phyloP scores from a whole-genome alignment of 2,797 vertebrate species.

The Loriculus beryllinus region DNA sequence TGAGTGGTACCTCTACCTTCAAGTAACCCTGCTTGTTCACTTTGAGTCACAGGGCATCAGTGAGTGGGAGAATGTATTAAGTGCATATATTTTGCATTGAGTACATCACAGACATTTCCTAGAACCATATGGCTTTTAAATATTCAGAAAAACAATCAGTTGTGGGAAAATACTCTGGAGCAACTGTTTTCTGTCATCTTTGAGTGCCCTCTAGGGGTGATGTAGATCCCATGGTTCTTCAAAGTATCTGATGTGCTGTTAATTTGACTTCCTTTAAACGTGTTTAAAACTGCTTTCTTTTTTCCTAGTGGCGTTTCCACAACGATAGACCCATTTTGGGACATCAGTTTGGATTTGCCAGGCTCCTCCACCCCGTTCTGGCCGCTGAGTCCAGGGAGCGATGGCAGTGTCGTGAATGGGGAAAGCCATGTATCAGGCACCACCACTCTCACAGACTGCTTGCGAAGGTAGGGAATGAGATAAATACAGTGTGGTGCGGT shows the following conservation, averaged over 20 bases:
- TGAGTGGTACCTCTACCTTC: background rate
- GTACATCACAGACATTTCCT: background rate
- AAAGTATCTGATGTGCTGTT: background rate
- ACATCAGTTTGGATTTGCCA: conserved; percentile 96
- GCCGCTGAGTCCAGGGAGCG: conserved; percentile 94
- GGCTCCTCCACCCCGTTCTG: conserved; percentile 97
- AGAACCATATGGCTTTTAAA: background rate
- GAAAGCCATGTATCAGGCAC: conserved; percentile 92
- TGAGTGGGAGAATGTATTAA: background rate
- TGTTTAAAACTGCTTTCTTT: background rate
- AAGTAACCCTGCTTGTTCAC: background rate
- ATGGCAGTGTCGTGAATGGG: conserved; percentile 92
- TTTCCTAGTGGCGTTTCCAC: conserved; percentile 90
- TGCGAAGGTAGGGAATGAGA: conserved; percentile 84
- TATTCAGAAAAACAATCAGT: background rate
- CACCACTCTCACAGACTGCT: conserved; percentile 96
- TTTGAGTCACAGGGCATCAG: background rate
- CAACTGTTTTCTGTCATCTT: background rate
- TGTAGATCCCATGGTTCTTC: background rate
- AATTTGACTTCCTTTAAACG: background rate
- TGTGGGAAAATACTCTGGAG: background rate
- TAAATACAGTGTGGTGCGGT: accelerated
- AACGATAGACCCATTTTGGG: conserved; percentile 98
- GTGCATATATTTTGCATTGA: background rate
- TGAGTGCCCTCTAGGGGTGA: conserved; percentile 20